Base-by-base conservation (phyloP, 2,888 invertebrate species). In the Sarcophaga variegata region DNA sequence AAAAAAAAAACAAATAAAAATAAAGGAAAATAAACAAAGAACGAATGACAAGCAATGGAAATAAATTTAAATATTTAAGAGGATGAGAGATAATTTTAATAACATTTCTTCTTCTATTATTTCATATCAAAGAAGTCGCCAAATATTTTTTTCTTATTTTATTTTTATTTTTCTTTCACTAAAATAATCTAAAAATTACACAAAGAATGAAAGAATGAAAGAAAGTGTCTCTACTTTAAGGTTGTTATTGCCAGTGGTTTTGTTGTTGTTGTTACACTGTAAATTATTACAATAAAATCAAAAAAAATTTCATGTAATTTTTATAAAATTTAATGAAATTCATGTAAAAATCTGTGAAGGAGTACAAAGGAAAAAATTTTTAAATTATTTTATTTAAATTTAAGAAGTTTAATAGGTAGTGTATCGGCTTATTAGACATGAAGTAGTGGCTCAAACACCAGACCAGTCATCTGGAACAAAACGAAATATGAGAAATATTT, bases 71-170 rank as follows among this genome's bases (percentile, higher is more conserved):
- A 14, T 54, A 54, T 54, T 54, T 17, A 54, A 17, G 49, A 66
- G 59, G 25, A 78, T 69, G 54, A 64, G 54, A 64, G 69, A 54
- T 71, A 81, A 81, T 81, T 83, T 83, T 75, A 83, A 81, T 83
- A 86, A 83, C 64, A 81, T 83, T 87, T 86, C 37, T 37, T 37
- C 8, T 37, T 10, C 74, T 74, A 83, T 83, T 79, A 86, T 83
- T 76, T 60, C 25, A 81, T 83, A 78, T 75, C 60, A 60, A 12
- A 67, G 54, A 75, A 81, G 8, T n/a, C n/a, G 22, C 62, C 62
- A 20, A 20, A 62, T 62, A 62, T 10, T 20, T 6, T 60, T 49
- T 8, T 12, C 12, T 49, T 49, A 11, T 14, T 54, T 54, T 17
- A 5, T 17, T 14, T 17, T 4, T 5, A 14, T 54, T 14, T 54